Evolutionary conservation across 2,797 vertebrate species (phyloP), one percentile per base, ranked within the genome.

Genomic region (Cottoperca gobio): DNA sequence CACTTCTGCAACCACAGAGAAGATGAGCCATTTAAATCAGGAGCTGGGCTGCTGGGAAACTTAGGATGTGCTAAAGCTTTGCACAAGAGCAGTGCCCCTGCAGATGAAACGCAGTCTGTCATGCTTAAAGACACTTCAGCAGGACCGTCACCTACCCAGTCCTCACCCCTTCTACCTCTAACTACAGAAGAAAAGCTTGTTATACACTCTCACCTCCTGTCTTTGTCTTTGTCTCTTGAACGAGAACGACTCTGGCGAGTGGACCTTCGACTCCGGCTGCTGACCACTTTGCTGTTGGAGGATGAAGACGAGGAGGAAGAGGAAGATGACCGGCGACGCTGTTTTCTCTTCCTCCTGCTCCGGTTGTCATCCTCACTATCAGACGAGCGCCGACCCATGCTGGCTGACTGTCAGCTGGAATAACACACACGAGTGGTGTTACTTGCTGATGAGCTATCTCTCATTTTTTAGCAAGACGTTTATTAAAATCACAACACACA

Each of bases 301-400:
- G 97, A 98, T 54, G 96, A 99, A 63, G 96, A 97, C 0, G 96
- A 97, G 2, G 94, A 94, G 1, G 94, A 93, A 6, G 94, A 97
- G 24, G 94, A 94, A 2, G 94, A 94, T 4, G 96, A 96, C 0
- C 94, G 94, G 13, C 95, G 90, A 17, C 95, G 96, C 71, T 97
- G 96, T 66, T 96, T 98, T 91, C 92, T 97, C 84, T 96, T 97
- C 79, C 94, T 96, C 63, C 90, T 93, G 90, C 95, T 95, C 72
- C 96, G 94, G 55, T 77, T 93, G 82, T 97, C 97, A 62, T 97
- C 96, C 69, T 98, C 97, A 0, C 97, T 98, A 87, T 97, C 97
- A 7, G 97, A 98, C 3, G 97, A 98, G 76, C 88, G 96, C 5
- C 95, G 96, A 46, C 97, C 97, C 97, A 98, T 98, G 52, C 61